Base-by-base conservation (phyloP, 2,888 invertebrate species). In the Calameuta idolon region DNA sequence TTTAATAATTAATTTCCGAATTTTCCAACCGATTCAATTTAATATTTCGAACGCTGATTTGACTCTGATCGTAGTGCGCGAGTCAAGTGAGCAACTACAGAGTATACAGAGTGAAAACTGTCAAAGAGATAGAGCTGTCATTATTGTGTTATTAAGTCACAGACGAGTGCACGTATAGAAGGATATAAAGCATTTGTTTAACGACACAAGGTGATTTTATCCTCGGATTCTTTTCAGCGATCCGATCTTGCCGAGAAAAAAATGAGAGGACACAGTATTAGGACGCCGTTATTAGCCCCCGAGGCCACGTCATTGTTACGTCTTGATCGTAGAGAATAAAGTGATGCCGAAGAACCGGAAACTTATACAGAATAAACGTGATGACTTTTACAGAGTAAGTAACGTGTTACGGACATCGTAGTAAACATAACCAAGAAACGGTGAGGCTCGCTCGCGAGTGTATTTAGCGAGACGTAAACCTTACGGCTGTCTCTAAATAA, bases 281-380 rank as follows among this genome's bases (percentile, higher is more conserved):
- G 88, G 85, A 85, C 88, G 87, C 85, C 83, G 88, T 90, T 90
- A 90, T 90, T 90, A 90, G 89, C 87, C 89, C 90, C 89, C 81
- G 87, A 88, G 90, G 90, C 87, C 86, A 86, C 85, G 83, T 86
- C 87, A 89, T 89, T 90, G 89, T 90, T 88, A 88, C 86, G 83
- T 86, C 87, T 86, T 86, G 87, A 84, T 85, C 85, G 84, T 85
- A 81, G 85, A 81, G 81, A 85, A 85, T 87, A 88, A 87, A 87
- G 84, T 84, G 87, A 84, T 84, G 81, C 83, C 84, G 84, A 87
- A 87, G 87, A 88, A 85, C 83, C 85, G 83, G 84, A 85, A 87
- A 88, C 88, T 87, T 85, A 87, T 88, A 82, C 12, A 31, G 85
- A 86, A 86, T 89, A 88, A 87, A 87, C 87, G 86, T 83, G 85